Conservation (phyloP, 2,888 invertebrate genomes). For the Scaptomyza flava region DNA sequence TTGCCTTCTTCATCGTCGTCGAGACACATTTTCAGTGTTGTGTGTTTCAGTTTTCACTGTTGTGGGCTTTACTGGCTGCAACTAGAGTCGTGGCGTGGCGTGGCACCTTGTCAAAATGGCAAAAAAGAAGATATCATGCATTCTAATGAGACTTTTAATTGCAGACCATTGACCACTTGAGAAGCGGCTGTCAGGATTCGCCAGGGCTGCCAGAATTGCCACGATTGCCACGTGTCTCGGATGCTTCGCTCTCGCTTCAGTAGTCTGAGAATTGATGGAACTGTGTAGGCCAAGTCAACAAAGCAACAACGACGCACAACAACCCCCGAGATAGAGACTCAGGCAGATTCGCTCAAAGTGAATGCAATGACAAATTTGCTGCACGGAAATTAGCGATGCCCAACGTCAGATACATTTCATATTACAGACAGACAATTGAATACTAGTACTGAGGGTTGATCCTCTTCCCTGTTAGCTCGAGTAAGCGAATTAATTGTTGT, state of each 20-base stretch:
- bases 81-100: neutral
- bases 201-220: conserved; percentile 37
- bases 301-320: conserved; percentile 22
- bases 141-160: conserved; percentile 78
- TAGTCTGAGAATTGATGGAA: conserved; percentile 73
- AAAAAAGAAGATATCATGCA: conserved; percentile 72
- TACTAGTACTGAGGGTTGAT: conserved; percentile 65
- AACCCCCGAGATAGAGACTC: conserved; percentile 14
- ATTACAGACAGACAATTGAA: conserved; percentile 80
- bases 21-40: conserved; percentile 54
- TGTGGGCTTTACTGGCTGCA: conserved; percentile 15
- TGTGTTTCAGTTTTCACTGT: conserved; percentile 49
- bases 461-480: conserved; percentile 30
- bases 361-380: conserved; percentile 74
- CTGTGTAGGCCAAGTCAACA: conserved; percentile 48
- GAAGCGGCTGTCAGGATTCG: conserved; percentile 29
- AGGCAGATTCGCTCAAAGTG: conserved; percentile 5
- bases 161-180: conserved; percentile 76
- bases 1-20: conserved; percentile 32
- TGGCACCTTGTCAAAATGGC: conserved; percentile 35
- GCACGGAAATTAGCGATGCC: conserved; percentile 77
- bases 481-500: conserved; percentile 81
- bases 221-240: conserved; percentile 70
- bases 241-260: conserved; percentile 71
- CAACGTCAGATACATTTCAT: conserved; percentile 77